These are phyloP conservation scores for Archips xylosteana DNA, from an alignment of 2,888 invertebrate species.

Conservation along the genomic window DNA sequence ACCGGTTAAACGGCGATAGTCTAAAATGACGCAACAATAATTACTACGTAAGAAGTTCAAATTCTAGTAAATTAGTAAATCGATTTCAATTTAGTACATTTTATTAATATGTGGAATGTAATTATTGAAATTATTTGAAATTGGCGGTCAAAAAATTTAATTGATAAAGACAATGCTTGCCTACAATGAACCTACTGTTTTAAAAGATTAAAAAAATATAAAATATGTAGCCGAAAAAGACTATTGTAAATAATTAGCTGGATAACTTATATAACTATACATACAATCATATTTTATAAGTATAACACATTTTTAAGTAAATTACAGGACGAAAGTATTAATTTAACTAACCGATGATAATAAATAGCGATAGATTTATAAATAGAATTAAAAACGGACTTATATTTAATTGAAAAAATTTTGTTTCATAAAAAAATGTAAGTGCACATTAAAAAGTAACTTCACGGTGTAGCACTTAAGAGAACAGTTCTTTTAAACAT, in stretches of 20 bases:
- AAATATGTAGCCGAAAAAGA: conserved; percentile 73
- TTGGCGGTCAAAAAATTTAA: conserved; percentile 56
- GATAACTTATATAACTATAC: conserved; percentile 64
- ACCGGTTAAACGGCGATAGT: neutral
- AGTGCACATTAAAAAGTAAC: conserved; percentile 66
- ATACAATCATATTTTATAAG: conserved; percentile 70
- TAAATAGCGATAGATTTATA: conserved; percentile 73
- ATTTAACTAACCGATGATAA: conserved; percentile 76
- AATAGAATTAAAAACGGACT: conserved; percentile 50
- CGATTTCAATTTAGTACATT: neutral
- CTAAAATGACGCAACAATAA: neutral
- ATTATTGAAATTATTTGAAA: conserved; percentile 5
- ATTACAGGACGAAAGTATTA: conserved; percentile 75
- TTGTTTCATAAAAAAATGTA: conserved; percentile 47
- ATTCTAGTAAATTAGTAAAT: neutral
- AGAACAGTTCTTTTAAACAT: conserved; percentile 22
- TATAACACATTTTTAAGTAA: conserved; percentile 65
- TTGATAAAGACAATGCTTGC: conserved; percentile 75
- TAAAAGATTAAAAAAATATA: conserved; percentile 56
- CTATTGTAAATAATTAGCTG: conserved; percentile 80
- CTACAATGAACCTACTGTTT: conserved; percentile 66
- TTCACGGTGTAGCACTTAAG: conserved; percentile 45
- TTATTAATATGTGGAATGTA: neutral
- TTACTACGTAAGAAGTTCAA: neutral
- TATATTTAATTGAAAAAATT: conserved; percentile 42